Base-by-base conservation (phyloP, 1,140 invertebrate genomes). In the Aphelinus atriplicis region DNA sequence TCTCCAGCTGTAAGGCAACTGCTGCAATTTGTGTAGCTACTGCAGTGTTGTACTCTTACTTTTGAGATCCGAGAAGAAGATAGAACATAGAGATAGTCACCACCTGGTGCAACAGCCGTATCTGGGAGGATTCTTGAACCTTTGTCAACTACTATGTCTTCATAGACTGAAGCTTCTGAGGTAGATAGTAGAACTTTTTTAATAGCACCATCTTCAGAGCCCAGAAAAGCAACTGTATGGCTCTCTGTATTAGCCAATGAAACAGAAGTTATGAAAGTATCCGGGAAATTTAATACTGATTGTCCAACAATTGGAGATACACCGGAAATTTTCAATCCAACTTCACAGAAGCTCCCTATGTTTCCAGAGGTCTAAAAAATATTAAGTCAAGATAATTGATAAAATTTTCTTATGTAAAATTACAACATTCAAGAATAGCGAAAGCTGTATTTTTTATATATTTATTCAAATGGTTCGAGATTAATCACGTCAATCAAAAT, bases 1-100 rank as follows among this genome's bases (percentile, higher is more conserved):
- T 99, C 97, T 81, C 93, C 93, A 0, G 96, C 96, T 82, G 95
- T 94, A 6, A 98, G 90, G 87, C 98, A 99, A 9, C 92, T 90
- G 3, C 93, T 94, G 87, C 98, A 99, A 78, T 96, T 96, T 2
- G 91, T 93, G 84, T 96, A 96, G 80, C 92, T 92, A 57, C 92
- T 92, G 88, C 98, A 99, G 79, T 95, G 94, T 82, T 98, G 95
- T n/a, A 98, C 93, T 76, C 93, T 92, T 72, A 98, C 91, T 90
- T 98, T 97, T 1, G 94, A 91, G 76, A 99, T 92, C 87, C 92
- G 94, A 26, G 90, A 89, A 57, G 89, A 88, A 3, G 94, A 94
- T 43, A 95, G 84, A 7, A 92, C 92, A 81, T 95, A 95, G 6
- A 95, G 85, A 80, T 91, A 91, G 78, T 94, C 92, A 72, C 93